Evolutionary conservation across 2,888 invertebrate genomes (phyloP), one percentile per base, ranked within the genome.

Genomic region (Eupithecia subumbrata): DNA sequence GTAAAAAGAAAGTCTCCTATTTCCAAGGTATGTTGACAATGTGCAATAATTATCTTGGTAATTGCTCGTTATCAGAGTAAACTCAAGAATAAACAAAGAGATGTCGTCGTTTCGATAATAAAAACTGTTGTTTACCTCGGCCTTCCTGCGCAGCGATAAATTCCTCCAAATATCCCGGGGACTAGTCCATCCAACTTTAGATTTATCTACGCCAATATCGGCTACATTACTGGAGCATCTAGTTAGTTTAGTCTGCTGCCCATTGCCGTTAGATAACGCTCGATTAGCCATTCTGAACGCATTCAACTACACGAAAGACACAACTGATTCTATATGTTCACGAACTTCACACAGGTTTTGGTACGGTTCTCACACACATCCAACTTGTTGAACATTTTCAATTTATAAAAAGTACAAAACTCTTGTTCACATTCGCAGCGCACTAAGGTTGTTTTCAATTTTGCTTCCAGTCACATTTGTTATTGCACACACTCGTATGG

Each of bases 141-240:
- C 91, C 84, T 94, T 95, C 83, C 94, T 91, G 76, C 95, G 90
- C 80, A 95, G 83, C 56, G 95, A 95, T 79, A 95, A 89, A 81
- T 95, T 95, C 82, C 95, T 90, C 95, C 95, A 95, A 85, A 95
- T 92, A 79, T 95, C 95, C 67, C 95, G 89, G 64, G 95, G 95
- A 87, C 94, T 94, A 34, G 90, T 92, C 95, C 95, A 95, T 82
- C 92, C 94, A 81, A 90, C 89, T 88, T 94, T 95, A 79, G 90
- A 80, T 88, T 93, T 95, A 87, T 94, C 94, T 82, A 86, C 81
- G 72, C 83, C 89, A 84, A 88, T 88, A 83, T 94, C 94, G 79
- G 90, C 91, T 75, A 94, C 95, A 83, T 90, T 93, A 83, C 95
- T 95, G 30, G 92, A 88, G 81, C 94, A 94, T 86, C 95, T 90